phyloP scores from a whole-genome alignment of 2,113 vertebrate genomes.

The Epinephelus lanceolatus region DNA sequence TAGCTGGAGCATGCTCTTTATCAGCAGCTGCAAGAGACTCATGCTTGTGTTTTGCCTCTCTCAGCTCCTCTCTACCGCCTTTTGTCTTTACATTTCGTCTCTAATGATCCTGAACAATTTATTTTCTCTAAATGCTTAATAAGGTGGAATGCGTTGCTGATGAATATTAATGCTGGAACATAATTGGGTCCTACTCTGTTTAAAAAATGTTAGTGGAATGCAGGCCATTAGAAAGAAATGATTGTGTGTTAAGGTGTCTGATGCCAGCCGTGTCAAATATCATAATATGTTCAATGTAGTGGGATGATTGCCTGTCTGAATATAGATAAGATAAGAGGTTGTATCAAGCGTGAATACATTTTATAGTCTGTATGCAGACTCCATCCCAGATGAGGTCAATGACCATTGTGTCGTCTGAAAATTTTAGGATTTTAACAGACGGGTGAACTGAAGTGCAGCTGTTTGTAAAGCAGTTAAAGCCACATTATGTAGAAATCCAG shows the following conservation, averaged over 20 bases:
- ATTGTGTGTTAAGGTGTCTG: slow-evolving; percentile 1
- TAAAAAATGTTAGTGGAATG: slow-evolving; percentile 34
- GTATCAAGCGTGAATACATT: neutral
- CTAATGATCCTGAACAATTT: slow-evolving; percentile 23
- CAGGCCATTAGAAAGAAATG: slow-evolving; percentile 37
- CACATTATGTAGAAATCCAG: no score
- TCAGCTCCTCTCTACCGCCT: neutral
- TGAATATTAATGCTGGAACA: slow-evolving; percentile 41
- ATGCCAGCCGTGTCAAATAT: slow-evolving; percentile 14
- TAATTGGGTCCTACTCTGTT: slow-evolving; percentile 29
- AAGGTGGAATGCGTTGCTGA: slow-evolving; percentile 23
- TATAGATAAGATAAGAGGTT: neutral
- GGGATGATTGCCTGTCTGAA: no score
- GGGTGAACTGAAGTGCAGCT: no score
- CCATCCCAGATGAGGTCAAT: no score
- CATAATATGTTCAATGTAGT: neutral
- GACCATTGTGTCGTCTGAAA: no score
- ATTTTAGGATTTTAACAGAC: no score
- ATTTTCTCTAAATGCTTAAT: slow-evolving; percentile 41
- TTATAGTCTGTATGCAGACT: no score
- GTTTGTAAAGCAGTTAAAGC: neutral
- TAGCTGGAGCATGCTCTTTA: slow-evolving; percentile 3
- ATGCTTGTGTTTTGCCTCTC: slow-evolving; percentile 19
- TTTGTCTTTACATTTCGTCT: slow-evolving; percentile 46
- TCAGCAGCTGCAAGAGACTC: slow-evolving; percentile 14